phyloP scores from a whole-genome alignment of 2,113 vertebrate genomes.

The Clarias macrocephalus region DNA sequence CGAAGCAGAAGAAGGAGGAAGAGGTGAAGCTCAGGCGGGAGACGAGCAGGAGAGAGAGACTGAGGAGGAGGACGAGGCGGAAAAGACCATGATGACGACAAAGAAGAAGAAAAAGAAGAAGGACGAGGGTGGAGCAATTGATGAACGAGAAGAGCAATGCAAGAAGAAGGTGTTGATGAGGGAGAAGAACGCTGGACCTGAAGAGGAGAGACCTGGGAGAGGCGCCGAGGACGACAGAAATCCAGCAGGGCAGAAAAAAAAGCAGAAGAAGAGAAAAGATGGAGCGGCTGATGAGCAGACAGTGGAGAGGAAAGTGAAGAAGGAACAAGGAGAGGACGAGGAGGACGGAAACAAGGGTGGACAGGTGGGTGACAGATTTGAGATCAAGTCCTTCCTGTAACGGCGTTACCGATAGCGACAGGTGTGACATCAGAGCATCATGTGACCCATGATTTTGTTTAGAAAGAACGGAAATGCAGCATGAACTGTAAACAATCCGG shows the following conservation, averaged over 20 bases:
- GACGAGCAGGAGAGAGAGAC: conserved; percentile 22
- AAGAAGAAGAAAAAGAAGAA: background rate
- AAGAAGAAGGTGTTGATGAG: background rate
- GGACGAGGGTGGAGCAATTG: background rate
- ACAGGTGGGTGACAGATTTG: background rate
- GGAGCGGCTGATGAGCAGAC: conserved; percentile 26
- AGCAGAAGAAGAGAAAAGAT: conserved; percentile 18
- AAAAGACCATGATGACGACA: no score
- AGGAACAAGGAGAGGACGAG: background rate
- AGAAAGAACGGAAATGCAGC: no score
- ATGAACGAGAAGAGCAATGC: background rate
- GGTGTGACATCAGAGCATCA: no score
- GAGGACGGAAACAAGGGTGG: background rate
- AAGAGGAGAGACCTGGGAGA: background rate
- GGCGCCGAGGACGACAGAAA: background rate
- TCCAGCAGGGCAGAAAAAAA: background rate
- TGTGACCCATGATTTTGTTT: no score
- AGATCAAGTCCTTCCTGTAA: no score
- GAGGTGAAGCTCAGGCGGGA: background rate
- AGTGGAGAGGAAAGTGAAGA: conserved; percentile 39
- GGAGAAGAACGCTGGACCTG: background rate
- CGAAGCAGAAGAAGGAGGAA: background rate
- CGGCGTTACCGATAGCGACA: no score
- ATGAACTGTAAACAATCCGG: no score
- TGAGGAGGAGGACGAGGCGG: background rate